phyloP scores from a whole-genome alignment of 1,140 invertebrate genomes.

The Danaus melanippus region DNA sequence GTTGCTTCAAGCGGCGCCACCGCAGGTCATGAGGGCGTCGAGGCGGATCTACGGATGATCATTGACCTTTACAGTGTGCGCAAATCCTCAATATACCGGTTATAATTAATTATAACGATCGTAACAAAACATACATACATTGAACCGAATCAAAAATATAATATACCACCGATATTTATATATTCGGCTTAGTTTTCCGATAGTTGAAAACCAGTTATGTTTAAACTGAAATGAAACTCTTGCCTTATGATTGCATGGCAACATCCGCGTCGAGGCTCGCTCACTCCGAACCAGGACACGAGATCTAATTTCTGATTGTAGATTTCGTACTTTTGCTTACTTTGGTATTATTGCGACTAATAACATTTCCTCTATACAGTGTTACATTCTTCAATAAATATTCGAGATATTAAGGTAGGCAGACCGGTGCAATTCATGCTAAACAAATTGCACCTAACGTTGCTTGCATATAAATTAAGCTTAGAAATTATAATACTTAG shows the following conservation, averaged over 20 bases:
- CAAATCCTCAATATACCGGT: slow-evolving; percentile 54
- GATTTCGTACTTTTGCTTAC: slow-evolving; percentile 24
- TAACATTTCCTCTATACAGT: slow-evolving; percentile 12
- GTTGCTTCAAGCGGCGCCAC: slow-evolving; percentile 38
- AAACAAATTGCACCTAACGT: slow-evolving; percentile 12
- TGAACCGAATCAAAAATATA: slow-evolving; percentile 8
- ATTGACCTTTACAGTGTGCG: slow-evolving; percentile 66
- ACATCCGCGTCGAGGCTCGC: slow-evolving; percentile 49
- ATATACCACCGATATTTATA: slow-evolving; percentile 4
- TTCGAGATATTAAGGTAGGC: slow-evolving; percentile 12
- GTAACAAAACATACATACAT: slow-evolving; percentile 11
- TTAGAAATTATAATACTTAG: too few relatives aligned
- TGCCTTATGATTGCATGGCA: slow-evolving; percentile 42
- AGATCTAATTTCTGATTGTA: slow-evolving; percentile 40
- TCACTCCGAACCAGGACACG: slow-evolving; percentile 34
- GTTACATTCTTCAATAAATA: slow-evolving; percentile 8
- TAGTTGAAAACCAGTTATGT: slow-evolving; percentile 30
- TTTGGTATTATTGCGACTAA: slow-evolving; percentile 13
- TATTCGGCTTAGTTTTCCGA: slow-evolving; percentile 20
- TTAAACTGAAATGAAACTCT: slow-evolving; percentile 37
- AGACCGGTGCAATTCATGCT: slow-evolving; percentile 17
- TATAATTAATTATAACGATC: slow-evolving; percentile 51
- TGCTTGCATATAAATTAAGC: not conserved
- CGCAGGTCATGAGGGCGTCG: slow-evolving; percentile 62
- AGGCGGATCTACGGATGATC: slow-evolving; percentile 70